phyloP scores from a whole-genome alignment of 1,140 invertebrate species.

The Zaprionus capensis region DNA sequence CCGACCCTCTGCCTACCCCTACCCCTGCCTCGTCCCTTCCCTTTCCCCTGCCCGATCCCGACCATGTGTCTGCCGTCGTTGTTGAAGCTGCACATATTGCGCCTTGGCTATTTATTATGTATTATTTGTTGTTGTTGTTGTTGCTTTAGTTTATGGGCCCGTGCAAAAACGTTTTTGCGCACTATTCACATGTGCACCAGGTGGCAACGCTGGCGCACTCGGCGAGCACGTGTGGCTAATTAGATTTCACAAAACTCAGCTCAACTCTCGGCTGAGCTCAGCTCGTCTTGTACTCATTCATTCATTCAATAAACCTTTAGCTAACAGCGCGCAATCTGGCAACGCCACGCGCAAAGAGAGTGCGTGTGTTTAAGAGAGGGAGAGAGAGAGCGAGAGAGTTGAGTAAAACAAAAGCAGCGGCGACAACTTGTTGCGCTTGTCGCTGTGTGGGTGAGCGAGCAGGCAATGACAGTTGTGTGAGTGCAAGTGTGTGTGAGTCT shows the following conservation, averaged over 20 bases:
- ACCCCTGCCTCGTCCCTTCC: background rate
- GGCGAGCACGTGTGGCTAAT: slow-evolving; percentile 34
- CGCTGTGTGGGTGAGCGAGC: slow-evolving; percentile 48
- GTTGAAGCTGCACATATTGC: slow-evolving; percentile 79
- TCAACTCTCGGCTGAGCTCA: background rate
- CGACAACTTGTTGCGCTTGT: slow-evolving; percentile 73
- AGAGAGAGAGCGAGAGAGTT: slow-evolving; percentile 24
- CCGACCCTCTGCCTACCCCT: background rate
- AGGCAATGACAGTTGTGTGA: background rate
- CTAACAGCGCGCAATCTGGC: slow-evolving; percentile 22
- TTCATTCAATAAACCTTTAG: slow-evolving; percentile 20
- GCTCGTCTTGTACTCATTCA: slow-evolving; percentile 4
- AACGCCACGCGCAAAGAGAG: slow-evolving; percentile 32
- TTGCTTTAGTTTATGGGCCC: slow-evolving; percentile 34
- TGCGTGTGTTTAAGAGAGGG: slow-evolving; percentile 28
- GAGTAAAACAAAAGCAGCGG: slow-evolving; percentile 30
- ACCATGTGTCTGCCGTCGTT: slow-evolving; percentile 60
- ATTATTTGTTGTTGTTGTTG: slow-evolving; percentile 37
- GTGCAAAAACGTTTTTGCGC: slow-evolving; percentile 47
- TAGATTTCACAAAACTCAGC: background rate
- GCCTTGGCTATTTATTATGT: slow-evolving; percentile 78
- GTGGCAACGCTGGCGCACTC: slow-evolving; percentile 26
- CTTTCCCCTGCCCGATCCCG: slow-evolving; percentile 3
- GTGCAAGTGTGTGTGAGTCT: background rate
- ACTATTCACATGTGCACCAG: slow-evolving; percentile 21